Evolutionary conservation across 2,113 vertebrate genomes (phyloP).

Genomic region (Heterotilapia buettikoferi): DNA sequence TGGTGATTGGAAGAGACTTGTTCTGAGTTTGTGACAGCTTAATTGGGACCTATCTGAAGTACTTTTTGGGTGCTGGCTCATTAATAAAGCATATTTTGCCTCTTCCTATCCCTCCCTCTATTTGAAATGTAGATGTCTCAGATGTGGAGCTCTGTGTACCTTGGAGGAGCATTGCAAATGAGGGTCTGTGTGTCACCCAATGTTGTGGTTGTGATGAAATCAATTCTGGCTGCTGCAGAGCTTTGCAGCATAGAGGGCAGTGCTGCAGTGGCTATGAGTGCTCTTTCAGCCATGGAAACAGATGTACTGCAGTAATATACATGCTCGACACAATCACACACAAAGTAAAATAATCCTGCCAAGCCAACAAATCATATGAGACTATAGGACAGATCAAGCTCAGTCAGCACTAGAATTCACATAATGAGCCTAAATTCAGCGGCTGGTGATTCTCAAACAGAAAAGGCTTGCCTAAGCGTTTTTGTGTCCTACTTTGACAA

Average conservation of each 20-base stretch:
- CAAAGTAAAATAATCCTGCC: not conserved
- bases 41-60: not conserved
- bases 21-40: constrained; percentile 2
- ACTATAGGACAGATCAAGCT: constrained; percentile 3
- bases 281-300: constrained; percentile 1
- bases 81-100: constrained; percentile 12
- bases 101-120: not conserved
- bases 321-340: not conserved
- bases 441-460: constrained; percentile 13
- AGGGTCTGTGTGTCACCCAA: not conserved
- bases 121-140: constrained; percentile 3
- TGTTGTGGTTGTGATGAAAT: constrained; percentile 37
- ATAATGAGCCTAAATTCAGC: constrained; percentile 19
- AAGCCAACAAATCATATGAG: not conserved
- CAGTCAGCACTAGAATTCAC: constrained; percentile 15
- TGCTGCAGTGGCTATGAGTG: constrained; percentile 25
- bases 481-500: constrained; percentile 39
- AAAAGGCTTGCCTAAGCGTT: constrained; percentile 4
- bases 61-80: not conserved
- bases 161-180: constrained; percentile 1
- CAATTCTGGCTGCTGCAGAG: constrained; percentile 36
- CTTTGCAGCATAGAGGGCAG: constrained; percentile 40
- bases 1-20: not conserved
- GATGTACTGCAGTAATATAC: not conserved
- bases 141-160: not conserved